These are phyloP conservation scores for Manis javanica DNA, from an alignment of 2,797 vertebrate genomes.

Conservation along the genomic window DNA sequence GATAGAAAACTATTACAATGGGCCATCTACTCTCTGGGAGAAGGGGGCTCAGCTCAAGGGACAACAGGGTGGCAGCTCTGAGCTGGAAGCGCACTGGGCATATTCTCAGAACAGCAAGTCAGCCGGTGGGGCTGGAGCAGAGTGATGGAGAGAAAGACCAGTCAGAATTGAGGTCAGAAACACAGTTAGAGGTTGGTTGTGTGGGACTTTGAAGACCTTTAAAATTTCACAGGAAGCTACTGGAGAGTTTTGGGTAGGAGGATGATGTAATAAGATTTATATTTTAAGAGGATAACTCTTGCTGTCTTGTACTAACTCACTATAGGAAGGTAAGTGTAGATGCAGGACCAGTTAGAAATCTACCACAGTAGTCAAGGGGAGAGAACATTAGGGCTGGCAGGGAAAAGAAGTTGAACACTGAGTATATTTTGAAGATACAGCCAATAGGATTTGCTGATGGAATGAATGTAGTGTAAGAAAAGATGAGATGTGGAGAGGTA, in stretches of 20 bases:
- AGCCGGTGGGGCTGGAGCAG: background rate
- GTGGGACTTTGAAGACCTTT: background rate
- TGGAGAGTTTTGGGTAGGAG: background rate
- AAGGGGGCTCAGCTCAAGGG: background rate
- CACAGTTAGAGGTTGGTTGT: background rate
- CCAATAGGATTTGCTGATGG: background rate
- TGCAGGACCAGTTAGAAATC: background rate
- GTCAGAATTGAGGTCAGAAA: background rate
- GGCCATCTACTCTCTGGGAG: background rate
- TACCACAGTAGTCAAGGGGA: background rate
- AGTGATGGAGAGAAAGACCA: background rate
- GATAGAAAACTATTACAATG: background rate
- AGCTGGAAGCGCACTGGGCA: background rate
- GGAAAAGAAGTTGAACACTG: background rate
- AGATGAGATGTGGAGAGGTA: background rate
- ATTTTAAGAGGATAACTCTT: slow-evolving; percentile 29
- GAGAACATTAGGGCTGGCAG: background rate
- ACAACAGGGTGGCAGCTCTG: background rate
- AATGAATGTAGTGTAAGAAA: background rate
- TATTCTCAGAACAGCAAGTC: background rate
- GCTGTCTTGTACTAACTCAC: background rate
- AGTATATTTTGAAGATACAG: background rate
- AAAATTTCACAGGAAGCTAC: background rate
- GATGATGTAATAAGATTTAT: background rate
- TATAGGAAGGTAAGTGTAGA: background rate